These are phyloP conservation scores for Helicolenus hilgendorfi DNA, from an alignment of 2,797 vertebrate species.

Conservation along the genomic window DNA sequence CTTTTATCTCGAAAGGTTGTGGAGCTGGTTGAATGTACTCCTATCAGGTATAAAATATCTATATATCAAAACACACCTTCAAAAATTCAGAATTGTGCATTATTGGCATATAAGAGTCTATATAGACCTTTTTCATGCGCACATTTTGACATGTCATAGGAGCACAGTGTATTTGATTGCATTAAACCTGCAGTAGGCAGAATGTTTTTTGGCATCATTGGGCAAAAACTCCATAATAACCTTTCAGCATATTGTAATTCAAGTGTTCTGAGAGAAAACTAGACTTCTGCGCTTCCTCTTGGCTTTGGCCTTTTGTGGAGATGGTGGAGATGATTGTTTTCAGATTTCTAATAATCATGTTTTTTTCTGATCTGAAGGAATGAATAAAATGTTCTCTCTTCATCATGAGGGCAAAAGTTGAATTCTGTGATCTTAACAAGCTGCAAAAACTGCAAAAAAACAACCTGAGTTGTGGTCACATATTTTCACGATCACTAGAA, in stretches of 20 bases:
- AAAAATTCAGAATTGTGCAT: neutral
- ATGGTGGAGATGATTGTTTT: neutral
- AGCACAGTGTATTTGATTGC: no score
- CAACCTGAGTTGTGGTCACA: neutral
- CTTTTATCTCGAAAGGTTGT: neutral
- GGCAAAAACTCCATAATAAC: no score
- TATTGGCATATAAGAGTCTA: no score
- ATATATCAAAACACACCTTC: neutral
- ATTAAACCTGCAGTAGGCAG: no score
- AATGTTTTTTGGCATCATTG: no score
- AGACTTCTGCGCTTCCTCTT: no score
- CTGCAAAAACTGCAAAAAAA: neutral
- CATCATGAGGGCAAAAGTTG: neutral
- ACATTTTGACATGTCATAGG: no score
- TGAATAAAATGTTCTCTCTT: neutral
- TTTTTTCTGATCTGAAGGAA: neutral
- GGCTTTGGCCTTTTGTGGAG: no score
- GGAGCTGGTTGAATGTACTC: neutral
- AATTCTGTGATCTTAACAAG: conserved; percentile 1
- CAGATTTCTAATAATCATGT: neutral
- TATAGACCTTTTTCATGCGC: no score
- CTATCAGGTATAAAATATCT: neutral
- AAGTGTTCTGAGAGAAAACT: no score
- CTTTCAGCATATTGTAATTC: no score
- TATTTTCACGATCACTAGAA: neutral